phyloP scores from a whole-genome alignment of 1,140 invertebrate genomes.

The Tribolium castaneum region DNA sequence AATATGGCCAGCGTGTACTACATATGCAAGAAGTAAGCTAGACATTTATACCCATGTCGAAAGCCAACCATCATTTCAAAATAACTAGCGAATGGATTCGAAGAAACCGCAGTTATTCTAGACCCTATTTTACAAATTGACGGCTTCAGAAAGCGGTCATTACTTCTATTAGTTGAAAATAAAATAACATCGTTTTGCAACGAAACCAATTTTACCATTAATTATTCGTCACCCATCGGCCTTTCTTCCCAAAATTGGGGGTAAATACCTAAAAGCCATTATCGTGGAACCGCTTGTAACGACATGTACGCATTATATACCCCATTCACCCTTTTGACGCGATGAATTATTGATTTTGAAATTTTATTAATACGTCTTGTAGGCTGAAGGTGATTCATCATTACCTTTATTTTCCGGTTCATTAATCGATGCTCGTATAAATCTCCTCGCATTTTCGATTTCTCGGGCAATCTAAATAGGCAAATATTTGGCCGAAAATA shows the following conservation, averaged over 20 bases:
- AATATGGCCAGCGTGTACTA: constrained; percentile 15
- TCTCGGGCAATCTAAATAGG: constrained; percentile 26
- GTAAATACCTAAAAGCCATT: neutral
- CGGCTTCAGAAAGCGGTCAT: neutral
- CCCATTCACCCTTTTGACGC: neutral
- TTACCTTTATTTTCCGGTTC: neutral
- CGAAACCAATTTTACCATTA: neutral
- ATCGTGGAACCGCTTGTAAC: neutral
- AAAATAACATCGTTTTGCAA: neutral
- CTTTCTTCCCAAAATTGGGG: neutral
- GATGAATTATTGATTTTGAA: neutral
- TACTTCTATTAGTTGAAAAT: neutral
- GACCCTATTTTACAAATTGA: neutral
- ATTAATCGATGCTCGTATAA: neutral
- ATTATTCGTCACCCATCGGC: neutral
- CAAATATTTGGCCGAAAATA: constrained; percentile 40
- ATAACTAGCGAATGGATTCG: neutral
- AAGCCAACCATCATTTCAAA: neutral
- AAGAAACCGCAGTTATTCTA: neutral
- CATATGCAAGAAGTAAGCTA: constrained; percentile 6
- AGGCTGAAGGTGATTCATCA: neutral
- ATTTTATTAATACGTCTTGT: neutral
- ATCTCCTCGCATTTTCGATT: neutral
- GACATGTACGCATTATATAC: neutral
- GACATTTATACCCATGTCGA: neutral